phyloP scores from a whole-genome alignment of 2,888 invertebrate genomes.

The Phymatocera aterrima region DNA sequence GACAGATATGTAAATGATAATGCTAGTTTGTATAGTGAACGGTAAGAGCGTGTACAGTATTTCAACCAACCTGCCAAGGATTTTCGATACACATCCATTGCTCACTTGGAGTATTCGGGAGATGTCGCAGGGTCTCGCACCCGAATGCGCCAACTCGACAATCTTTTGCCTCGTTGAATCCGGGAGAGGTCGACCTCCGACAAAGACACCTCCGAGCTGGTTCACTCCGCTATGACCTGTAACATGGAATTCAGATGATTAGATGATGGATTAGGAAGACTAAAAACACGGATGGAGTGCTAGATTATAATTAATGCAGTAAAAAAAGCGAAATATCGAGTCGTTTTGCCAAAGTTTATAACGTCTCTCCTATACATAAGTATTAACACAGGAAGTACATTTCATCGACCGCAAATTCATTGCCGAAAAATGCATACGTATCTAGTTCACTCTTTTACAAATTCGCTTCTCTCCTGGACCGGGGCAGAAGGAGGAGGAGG shows the following conservation, averaged over 20 bases:
- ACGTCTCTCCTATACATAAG: too few species aligned
- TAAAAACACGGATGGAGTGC: too few species aligned
- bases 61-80: constrained; percentile 92
- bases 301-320: too few species aligned
- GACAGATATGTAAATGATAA: too few species aligned
- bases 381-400: too few species aligned
- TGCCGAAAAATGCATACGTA: background rate
- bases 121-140: constrained; percentile 99
- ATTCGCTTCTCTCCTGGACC: background rate
- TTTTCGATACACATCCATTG: constrained; percentile 99
- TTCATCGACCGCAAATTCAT: background rate
- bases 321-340: background rate
- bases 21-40: background rate
- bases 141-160: constrained; percentile 98
- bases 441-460: background rate
- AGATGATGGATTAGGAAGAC: background rate
- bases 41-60: constrained; percentile 58
- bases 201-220: constrained; percentile 99
- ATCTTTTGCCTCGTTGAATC: constrained; percentile 99
- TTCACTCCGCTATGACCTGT: constrained; percentile 98
- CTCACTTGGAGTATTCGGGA: constrained; percentile 98
- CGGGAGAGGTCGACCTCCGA: constrained; percentile 97
- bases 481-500: too few species aligned
- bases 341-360: too few species aligned
- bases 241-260: constrained; percentile 53